Percentiles rank a stretch among this genome's conserved stretches.
Evolutionary conservation across 2,888 invertebrate species (phyloP).

Genomic region (Agrilus mali): DNA sequence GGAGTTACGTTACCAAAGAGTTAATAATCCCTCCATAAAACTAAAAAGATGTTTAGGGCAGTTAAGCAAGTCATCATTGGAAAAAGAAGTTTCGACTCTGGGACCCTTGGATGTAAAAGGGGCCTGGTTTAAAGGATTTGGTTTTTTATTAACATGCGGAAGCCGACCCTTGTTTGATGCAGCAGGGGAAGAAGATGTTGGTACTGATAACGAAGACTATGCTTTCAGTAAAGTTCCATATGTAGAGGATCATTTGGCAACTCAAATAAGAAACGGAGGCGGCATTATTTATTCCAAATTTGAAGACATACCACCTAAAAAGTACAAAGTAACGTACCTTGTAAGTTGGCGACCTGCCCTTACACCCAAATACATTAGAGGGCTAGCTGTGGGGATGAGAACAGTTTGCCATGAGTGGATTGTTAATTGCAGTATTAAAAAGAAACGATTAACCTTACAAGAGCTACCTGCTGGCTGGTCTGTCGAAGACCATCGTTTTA

Average conservation of each 20-base stretch:
- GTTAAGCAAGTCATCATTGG: slow-evolving; percentile 37
- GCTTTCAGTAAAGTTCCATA: slow-evolving; percentile 40
- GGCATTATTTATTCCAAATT: slow-evolving; percentile 45
- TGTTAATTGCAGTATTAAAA: slow-evolving; percentile 43
- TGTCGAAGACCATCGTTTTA: slow-evolving; percentile 34
- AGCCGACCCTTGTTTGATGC: slow-evolving; percentile 21
- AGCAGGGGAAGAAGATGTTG: slow-evolving; percentile 29
- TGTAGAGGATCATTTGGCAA: slow-evolving; percentile 43
- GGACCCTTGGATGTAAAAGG: slow-evolving; percentile 41
- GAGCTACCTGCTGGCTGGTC: slow-evolving; percentile 53
- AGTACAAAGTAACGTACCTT: slow-evolving; percentile 42
- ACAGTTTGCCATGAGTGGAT: slow-evolving; percentile 62
- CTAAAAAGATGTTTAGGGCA: slow-evolving; percentile 41
- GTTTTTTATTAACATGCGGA: slow-evolving; percentile 46
- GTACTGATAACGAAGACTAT: slow-evolving; percentile 42
- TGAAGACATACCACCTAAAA: slow-evolving; percentile 34
- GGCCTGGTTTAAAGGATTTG: slow-evolving; percentile 40
- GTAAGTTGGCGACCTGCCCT: slow-evolving; percentile 59
- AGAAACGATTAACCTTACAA: slow-evolving; percentile 32
- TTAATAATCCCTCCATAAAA: slow-evolving; percentile 16
- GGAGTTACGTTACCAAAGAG: slow-evolving; percentile 14
- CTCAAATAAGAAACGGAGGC: slow-evolving; percentile 49
- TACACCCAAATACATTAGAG: slow-evolving; percentile 62
- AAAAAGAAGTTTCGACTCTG: slow-evolving; percentile 37
- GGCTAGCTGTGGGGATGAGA: slow-evolving; percentile 51